These are phyloP conservation scores for Mus caroli DNA, from an alignment of 2,797 vertebrate species.

Conservation along the genomic window DNA sequence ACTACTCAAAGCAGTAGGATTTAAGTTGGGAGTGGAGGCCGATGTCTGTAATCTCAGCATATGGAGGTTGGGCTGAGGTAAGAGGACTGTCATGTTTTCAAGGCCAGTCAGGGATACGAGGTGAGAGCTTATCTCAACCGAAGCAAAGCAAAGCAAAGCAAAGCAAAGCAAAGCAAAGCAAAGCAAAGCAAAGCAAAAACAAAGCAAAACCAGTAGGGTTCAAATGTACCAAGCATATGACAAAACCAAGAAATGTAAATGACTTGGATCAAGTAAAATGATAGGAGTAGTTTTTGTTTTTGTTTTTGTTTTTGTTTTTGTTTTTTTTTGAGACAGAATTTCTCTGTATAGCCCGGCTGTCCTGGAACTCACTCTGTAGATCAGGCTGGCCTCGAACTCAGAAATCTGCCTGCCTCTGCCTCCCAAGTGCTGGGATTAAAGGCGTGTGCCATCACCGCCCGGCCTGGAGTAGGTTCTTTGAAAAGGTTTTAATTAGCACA, in stretches of 20 bases:
- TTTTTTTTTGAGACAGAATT: too few species aligned
- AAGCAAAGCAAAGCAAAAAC: background rate
- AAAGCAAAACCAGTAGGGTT: background rate
- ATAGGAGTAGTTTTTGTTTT: background rate
- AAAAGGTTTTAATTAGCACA: background rate
- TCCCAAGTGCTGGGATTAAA: too few species aligned
- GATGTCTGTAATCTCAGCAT: background rate
- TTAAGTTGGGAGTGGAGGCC: background rate
- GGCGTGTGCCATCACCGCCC: too few species aligned
- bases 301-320: background rate
- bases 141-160: background rate
- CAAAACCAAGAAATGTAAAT: slow-evolving; percentile 7
- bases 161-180: background rate
- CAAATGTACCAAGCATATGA: background rate
- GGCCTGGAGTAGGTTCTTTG: background rate
- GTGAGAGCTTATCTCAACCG: background rate
- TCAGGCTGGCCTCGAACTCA: too few species aligned
- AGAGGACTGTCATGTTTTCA: background rate
- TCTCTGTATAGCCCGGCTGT: too few species aligned
- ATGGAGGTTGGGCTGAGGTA: background rate
- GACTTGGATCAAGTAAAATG: slow-evolving; percentile 27
- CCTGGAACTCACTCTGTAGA: too few species aligned
- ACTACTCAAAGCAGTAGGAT: background rate
- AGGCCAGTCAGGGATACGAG: background rate
- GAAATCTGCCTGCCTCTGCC: too few species aligned